These are phyloP conservation scores for Etheostoma perlongum DNA, from an alignment of 2,797 vertebrate species.

Conservation along the genomic window DNA sequence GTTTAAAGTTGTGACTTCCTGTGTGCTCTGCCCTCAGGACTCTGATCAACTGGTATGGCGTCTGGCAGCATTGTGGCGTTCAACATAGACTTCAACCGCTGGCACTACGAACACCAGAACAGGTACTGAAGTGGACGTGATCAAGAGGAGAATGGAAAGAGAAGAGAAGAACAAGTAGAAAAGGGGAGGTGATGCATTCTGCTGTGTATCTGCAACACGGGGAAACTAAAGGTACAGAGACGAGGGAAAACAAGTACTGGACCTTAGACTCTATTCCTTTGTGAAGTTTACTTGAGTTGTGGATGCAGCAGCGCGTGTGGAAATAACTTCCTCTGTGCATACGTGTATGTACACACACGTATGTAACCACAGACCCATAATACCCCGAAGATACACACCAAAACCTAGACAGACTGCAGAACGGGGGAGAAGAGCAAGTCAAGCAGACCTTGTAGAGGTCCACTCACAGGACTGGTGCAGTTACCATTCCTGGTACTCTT, in stretches of 20 bases:
- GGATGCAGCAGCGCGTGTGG: slow-evolving; percentile 59
- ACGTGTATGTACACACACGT: slow-evolving; percentile 49
- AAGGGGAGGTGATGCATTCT: slow-evolving; percentile 51
- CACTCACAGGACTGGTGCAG: slow-evolving; percentile 63
- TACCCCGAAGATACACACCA: slow-evolving; percentile 71
- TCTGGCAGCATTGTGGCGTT: slow-evolving; percentile 99
- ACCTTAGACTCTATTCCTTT: slow-evolving; percentile 62
- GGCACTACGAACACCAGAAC: slow-evolving; percentile 99
- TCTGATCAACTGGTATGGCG: slow-evolving; percentile 99
- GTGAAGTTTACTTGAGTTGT: slow-evolving; percentile 57
- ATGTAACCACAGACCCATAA: slow-evolving; percentile 71
- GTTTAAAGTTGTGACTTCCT: slow-evolving; percentile 4
- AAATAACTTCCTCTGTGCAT: slow-evolving; percentile 63
- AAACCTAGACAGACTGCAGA: slow-evolving; percentile 70
- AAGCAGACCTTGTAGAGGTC: slow-evolving; percentile 65
- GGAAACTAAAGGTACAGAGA: slow-evolving; percentile 62
- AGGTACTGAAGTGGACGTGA: slow-evolving; percentile 89
- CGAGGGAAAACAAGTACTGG: slow-evolving; percentile 57
- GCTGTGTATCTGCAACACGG: slow-evolving; percentile 61
- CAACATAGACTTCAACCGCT: slow-evolving; percentile 99
- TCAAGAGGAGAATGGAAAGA: slow-evolving; percentile 38
- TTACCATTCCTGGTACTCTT: slow-evolving; percentile 66
- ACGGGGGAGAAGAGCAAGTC: slow-evolving; percentile 53
- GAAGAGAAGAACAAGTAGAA: slow-evolving; percentile 20
- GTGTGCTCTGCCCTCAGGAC: slow-evolving; percentile 85